A percentile compares a stretch with the other conserved stretches of the same genome.
phyloP scores from a whole-genome alignment of 1,140 invertebrate genomes.

The Conopomorpha cramerella region DNA sequence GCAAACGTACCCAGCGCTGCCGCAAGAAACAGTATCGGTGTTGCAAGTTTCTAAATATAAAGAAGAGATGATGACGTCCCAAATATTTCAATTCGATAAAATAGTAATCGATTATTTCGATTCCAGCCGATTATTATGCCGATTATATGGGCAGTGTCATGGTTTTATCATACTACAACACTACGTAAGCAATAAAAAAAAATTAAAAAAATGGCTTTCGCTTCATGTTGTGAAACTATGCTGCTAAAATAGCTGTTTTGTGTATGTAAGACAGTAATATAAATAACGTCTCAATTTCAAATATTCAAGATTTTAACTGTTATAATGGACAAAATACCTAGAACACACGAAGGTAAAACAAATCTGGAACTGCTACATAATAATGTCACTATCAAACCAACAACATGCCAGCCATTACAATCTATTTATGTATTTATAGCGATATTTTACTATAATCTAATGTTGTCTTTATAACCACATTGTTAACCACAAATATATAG shows the following conservation, averaged over 20 bases:
- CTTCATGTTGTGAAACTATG: not conserved
- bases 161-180: not conserved
- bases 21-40: slow-evolving; percentile 27
- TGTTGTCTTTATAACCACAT: too few species aligned
- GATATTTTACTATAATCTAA: too few species aligned
- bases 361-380: too few species aligned
- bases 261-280: slow-evolving; percentile 1
- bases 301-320: slow-evolving; percentile 11
- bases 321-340: slow-evolving; percentile 75
- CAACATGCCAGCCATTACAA: slow-evolving; percentile 18
- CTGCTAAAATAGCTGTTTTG: not conserved
- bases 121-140: not conserved
- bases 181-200: not conserved
- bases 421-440: too few species aligned
- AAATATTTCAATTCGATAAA: not conserved
- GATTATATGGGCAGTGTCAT: not conserved
- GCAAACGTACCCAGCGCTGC: slow-evolving; percentile 38
- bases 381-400: too few species aligned
- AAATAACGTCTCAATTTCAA: too few species aligned
- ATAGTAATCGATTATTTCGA: not conserved
- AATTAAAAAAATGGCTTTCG: not conserved
- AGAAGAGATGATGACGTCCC: not conserved
- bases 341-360: slow-evolving; percentile 76
- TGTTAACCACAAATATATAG: too few species aligned
- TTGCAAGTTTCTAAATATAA: not conserved